phyloP scores from a whole-genome alignment of 2,113 vertebrate species.

The Synodontis membranacea region DNA sequence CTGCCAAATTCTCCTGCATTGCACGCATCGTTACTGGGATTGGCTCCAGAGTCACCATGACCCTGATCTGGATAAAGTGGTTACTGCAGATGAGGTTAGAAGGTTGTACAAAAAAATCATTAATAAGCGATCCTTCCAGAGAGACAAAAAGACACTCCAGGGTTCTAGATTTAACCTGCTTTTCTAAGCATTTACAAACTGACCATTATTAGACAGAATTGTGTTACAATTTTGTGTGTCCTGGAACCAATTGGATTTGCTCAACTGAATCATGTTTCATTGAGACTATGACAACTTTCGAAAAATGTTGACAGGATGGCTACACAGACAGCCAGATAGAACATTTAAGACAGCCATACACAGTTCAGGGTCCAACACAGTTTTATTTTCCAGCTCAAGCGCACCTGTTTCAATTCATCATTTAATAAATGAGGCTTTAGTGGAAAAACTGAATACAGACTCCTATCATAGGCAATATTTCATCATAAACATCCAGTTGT shows the following conservation, averaged over 20 bases:
- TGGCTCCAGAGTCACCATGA: background rate
- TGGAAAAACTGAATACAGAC: constrained; percentile 10
- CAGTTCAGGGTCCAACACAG: background rate
- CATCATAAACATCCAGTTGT: constrained; percentile 9
- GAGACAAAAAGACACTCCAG: background rate
- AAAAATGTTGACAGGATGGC: background rate
- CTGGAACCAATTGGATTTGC: background rate
- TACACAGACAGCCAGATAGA: background rate
- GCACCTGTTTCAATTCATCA: constrained; percentile 5
- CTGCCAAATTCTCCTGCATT: background rate
- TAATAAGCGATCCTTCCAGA: background rate
- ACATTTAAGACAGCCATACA: background rate
- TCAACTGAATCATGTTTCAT: background rate
- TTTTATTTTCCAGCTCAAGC: background rate
- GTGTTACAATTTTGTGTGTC: background rate
- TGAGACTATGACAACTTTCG: background rate
- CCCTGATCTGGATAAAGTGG: background rate
- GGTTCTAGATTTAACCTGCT: background rate
- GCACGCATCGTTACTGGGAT: no score
- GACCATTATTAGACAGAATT: background rate
- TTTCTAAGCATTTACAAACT: background rate
- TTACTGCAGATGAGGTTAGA: background rate
- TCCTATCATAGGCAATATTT: constrained; percentile 20
- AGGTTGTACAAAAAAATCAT: background rate
- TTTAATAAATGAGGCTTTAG: constrained; percentile 1